phyloP scores from a whole-genome alignment of 2,888 invertebrate species.

The Abrostola tripartita region DNA sequence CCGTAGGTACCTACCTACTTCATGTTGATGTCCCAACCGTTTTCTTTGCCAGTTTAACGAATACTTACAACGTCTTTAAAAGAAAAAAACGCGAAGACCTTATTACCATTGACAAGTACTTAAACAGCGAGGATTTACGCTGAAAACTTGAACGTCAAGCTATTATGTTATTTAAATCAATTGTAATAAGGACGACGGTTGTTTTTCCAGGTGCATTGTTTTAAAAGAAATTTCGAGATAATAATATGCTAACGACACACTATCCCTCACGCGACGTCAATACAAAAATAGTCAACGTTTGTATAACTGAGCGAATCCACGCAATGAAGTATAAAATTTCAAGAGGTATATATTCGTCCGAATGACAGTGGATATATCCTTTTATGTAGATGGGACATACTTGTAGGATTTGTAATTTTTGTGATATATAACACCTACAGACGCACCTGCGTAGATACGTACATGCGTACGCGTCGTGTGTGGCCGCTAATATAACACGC shows the following conservation, averaged over 20 bases:
- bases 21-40: conserved; percentile 30
- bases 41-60: conserved; percentile 43
- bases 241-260: conserved; percentile 71
- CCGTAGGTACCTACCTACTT: conserved; percentile 23
- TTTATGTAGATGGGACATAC: conserved; percentile 35
- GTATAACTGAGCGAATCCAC: conserved; percentile 70
- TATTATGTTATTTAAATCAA: conserved; percentile 30
- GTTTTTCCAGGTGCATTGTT: conserved; percentile 29
- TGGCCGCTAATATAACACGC: conserved; percentile 29
- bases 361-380: conserved; percentile 28
- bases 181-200: conserved; percentile 39
- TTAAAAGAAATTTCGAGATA: conserved; percentile 60
- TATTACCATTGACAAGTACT: conserved; percentile 62
- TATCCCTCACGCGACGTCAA: conserved; percentile 74
- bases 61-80: conserved; percentile 44
- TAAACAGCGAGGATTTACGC: conserved; percentile 28
- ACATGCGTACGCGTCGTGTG: conserved; percentile 11
- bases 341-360: conserved; percentile 32
- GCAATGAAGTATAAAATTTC: conserved; percentile 68
- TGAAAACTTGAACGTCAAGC: conserved; percentile 18
- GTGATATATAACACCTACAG: background rate
- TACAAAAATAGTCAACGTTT: conserved; percentile 62
- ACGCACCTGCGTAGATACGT: conserved; percentile 1
- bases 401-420: conserved; percentile 16
- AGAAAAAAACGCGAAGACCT: conserved; percentile 48